Evolutionary conservation across 2,113 vertebrate genomes (phyloP), one percentile per base, ranked within the genome.

Genomic region (Galemys pyrenaicus): DNA sequence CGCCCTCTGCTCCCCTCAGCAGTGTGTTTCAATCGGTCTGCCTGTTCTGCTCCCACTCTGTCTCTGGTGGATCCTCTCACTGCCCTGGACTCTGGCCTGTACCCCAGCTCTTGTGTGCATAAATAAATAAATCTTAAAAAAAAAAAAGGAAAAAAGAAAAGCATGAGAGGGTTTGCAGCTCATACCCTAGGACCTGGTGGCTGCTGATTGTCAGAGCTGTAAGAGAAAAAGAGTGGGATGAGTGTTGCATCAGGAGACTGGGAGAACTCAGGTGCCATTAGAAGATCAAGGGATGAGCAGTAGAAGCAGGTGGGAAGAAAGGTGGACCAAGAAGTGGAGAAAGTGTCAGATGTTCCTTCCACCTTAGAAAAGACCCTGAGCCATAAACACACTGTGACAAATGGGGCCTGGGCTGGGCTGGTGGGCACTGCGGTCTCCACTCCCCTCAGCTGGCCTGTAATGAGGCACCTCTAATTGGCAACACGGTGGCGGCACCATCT

Each of bases 81-180:
- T n/a, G n/a, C n/a, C n/a, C n/a, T n/a, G n/a, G n/a, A n/a, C n/a
- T n/a, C n/a, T n/a, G n/a, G n/a, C n/a, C n/a, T n/a, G n/a, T n/a
- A n/a, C n/a, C n/a, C n/a, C n/a, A n/a, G n/a, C n/a, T n/a, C n/a
- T n/a, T n/a, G n/a, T n/a, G n/a, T n/a, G n/a, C n/a, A n/a, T n/a
- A n/a, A n/a, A n/a, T n/a, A n/a, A n/a, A n/a, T n/a, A n/a, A n/a
- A 13, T 11, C 6, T 6, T 22, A 10, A 15, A 12, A 2, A 12
- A 9, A 19, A n/a, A 58, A 32, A 51, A 1, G 11, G 32, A 44
- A 77, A 1, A 60, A 8, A 7, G 41, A 37, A 26, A 81, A 30
- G 41, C 1, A 9, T 17, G 20, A 30, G 22, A n/a, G n/a, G n/a
- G n/a, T n/a, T 32, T 3, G 9, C 74, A 67, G 16, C 35, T 39